A percentile compares a stretch with the other conserved stretches of the same genome.
phyloP scores from a whole-genome alignment of 2,888 invertebrate species.

The Quadroppia sp. region DNA sequence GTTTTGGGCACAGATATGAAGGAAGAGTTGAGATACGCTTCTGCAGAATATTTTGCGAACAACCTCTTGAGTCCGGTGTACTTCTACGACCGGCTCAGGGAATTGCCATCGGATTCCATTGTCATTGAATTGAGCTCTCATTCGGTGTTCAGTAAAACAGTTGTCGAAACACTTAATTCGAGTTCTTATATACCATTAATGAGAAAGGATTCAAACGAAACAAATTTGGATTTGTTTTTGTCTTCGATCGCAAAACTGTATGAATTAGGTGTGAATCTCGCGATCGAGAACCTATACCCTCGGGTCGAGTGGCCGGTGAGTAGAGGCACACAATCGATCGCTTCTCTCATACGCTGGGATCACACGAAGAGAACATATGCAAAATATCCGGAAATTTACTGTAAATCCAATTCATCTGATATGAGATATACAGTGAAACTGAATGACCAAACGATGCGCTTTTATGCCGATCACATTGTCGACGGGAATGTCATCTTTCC shows the following conservation, averaged over 20 bases:
- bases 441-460: no score
- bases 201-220: slow-evolving; percentile 63
- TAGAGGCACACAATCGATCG: slow-evolving; percentile 82
- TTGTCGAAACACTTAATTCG: slow-evolving; percentile 58
- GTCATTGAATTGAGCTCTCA: slow-evolving; percentile 89
- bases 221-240: slow-evolving; percentile 61
- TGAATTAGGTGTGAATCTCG: slow-evolving; percentile 73
- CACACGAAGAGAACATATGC: no score
- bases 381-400: slow-evolving; percentile 43
- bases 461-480: slow-evolving; percentile 64
- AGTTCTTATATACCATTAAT: slow-evolving; percentile 70
- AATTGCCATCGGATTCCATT: slow-evolving; percentile 80
- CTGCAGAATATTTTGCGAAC: slow-evolving; percentile 90
- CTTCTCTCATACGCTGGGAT: no score
- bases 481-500: slow-evolving; percentile 56
- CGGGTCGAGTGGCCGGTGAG: slow-evolving; percentile 68
- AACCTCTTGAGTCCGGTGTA: slow-evolving; percentile 87
- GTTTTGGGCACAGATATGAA: slow-evolving; percentile 71
- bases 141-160: slow-evolving; percentile 84
- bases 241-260: slow-evolving; percentile 74
- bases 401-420: slow-evolving; percentile 54
- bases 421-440: slow-evolving; percentile 67
- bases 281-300: slow-evolving; percentile 65
- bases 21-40: slow-evolving; percentile 71
- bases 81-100: slow-evolving; percentile 78